phyloP scores from a whole-genome alignment of 2,113 vertebrate genomes.

The Coryphaenoides rupestris region DNA sequence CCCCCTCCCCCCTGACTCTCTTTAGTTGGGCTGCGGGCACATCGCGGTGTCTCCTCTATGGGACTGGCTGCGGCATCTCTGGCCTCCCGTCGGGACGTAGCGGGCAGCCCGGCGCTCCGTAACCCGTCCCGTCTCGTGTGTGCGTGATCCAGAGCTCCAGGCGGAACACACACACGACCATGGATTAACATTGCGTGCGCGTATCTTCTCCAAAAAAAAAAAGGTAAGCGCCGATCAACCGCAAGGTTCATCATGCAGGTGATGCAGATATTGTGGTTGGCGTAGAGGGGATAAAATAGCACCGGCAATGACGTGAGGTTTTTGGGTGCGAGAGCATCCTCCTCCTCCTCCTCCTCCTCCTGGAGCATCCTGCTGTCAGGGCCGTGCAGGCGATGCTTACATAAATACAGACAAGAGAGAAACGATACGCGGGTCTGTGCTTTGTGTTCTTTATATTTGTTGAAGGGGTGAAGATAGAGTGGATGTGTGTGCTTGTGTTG shows the following conservation, averaged over 20 bases:
- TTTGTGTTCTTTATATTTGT: background rate
- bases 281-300: too few relatives aligned
- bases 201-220: slow-evolving; percentile 51
- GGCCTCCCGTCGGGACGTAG: slow-evolving; percentile 35
- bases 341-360: too few relatives aligned
- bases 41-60: slow-evolving; percentile 21
- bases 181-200: slow-evolving; percentile 54
- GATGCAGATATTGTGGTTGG: too few relatives aligned
- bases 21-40: slow-evolving; percentile 8
- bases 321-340: too few relatives aligned
- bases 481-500: slow-evolving; percentile 46
- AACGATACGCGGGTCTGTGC: too few relatives aligned
- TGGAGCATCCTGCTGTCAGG: too few relatives aligned
- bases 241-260: too few relatives aligned
- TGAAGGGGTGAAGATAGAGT: background rate
- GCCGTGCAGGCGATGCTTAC: too few relatives aligned
- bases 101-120: slow-evolving; percentile 33
- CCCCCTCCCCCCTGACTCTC: background rate
- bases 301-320: too few relatives aligned
- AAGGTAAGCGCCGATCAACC: slow-evolving; percentile 40
- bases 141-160: background rate
- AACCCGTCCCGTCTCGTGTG: slow-evolving; percentile 3
- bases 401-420: too few relatives aligned
- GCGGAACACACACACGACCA: slow-evolving; percentile 25
- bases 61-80: slow-evolving; percentile 42